Evolutionary conservation across 2,888 invertebrate species (phyloP).

Genomic region (Parnassius orleans): DNA sequence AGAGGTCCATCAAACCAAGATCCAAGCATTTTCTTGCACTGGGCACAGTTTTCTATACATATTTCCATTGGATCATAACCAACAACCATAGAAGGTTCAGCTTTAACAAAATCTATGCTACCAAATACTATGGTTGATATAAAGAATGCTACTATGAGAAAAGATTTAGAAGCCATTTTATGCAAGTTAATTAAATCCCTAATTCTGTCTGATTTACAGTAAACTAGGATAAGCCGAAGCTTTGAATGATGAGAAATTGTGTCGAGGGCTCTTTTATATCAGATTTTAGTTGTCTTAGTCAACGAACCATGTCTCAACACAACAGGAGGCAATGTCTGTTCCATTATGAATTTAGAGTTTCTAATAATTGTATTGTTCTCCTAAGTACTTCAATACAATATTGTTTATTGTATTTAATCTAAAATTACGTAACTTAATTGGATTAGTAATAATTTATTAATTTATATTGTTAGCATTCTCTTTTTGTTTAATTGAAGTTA

Average conservation of each 20-base stretch:
- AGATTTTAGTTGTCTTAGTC: not conserved
- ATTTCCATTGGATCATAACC: conserved; percentile 82
- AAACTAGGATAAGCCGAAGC: not conserved
- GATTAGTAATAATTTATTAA: too few relatives aligned
- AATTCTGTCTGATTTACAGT: not conserved
- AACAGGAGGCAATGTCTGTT: not conserved
- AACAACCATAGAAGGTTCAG: conserved; percentile 38
- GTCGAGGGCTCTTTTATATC: not conserved
- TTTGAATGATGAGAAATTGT: not conserved
- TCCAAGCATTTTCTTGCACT: conserved; percentile 93
- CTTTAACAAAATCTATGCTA: conserved; percentile 16
- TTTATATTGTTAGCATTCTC: too few relatives aligned
- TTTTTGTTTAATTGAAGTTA: too few relatives aligned
- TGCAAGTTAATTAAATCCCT: not conserved
- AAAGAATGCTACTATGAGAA: not conserved
- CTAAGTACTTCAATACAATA: too few relatives aligned
- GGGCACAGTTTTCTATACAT: conserved; percentile 92
- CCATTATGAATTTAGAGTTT: not conserved
- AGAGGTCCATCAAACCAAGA: conserved; percentile 91
- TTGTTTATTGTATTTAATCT: too few relatives aligned
- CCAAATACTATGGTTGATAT: not conserved
- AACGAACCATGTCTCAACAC: not conserved
- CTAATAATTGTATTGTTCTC: too few relatives aligned
- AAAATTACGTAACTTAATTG: too few relatives aligned
- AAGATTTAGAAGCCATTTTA: not conserved